Percentiles rank a stretch among this genome's conserved stretches.
Conservation (phyloP, 92 coral and sea anemone genomes). For the Zoanthus sansibaricus region DNA sequence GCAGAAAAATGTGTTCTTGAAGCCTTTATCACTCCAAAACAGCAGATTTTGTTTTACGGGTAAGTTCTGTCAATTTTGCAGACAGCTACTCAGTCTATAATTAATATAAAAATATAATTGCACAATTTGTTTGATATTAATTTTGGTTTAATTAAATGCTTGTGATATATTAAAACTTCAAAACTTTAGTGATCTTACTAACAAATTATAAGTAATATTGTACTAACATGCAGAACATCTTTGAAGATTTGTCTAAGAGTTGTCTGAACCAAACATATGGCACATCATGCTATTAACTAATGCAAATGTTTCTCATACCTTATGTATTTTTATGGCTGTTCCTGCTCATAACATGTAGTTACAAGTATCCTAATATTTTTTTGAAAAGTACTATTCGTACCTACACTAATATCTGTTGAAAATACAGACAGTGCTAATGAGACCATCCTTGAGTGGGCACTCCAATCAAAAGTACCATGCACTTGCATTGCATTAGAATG, state of each 20-base stretch:
- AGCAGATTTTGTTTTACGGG: background rate
- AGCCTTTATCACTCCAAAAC: slow-evolving; percentile 7
- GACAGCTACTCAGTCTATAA: slow-evolving; percentile 5
- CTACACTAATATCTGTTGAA: slow-evolving; percentile 17
- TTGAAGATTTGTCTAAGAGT: slow-evolving; percentile 12
- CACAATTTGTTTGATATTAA: slow-evolving; percentile 7
- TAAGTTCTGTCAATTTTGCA: background rate
- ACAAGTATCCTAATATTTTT: slow-evolving; percentile 24
- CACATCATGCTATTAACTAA: slow-evolving; percentile 10
- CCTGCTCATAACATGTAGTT: slow-evolving; percentile 10
- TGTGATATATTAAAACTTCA: too few species aligned
- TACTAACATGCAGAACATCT: slow-evolving; percentile 14
- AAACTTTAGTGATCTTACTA: slow-evolving; percentile 11
- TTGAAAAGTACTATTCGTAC: slow-evolving; percentile 12
- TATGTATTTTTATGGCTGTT: slow-evolving; percentile 8
- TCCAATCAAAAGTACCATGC: slow-evolving; percentile 25
- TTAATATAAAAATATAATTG: slow-evolving; percentile 9
- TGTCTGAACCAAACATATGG: background rate
- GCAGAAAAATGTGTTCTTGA: background rate
- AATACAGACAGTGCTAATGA: slow-evolving; percentile 26
- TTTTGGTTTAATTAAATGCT: slow-evolving; percentile 12
- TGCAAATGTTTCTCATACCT: slow-evolving; percentile 30
- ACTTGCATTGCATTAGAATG: slow-evolving; percentile 24
- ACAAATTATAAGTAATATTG: background rate
- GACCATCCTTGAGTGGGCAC: slow-evolving; percentile 27